A percentile compares a stretch with the other conserved stretches of the same genome.
phyloP scores from a whole-genome alignment of 2,888 invertebrate genomes.

The Amphipoea lucens region DNA sequence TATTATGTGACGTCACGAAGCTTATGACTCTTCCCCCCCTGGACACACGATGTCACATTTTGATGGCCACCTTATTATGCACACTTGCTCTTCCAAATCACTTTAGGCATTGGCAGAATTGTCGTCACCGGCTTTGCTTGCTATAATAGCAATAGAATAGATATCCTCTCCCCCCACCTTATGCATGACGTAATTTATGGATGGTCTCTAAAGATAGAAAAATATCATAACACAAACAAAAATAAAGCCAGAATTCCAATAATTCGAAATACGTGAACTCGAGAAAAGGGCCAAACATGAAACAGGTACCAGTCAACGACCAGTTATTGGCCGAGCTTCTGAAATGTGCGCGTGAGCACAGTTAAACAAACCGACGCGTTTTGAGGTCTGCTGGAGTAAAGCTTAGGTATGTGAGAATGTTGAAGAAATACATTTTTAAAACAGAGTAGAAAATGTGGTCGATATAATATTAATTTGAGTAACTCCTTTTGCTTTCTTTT shows the following conservation, averaged over 20 bases:
- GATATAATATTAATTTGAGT: not conserved
- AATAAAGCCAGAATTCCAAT: slow-evolving; percentile 18
- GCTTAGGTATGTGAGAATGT: slow-evolving; percentile 13
- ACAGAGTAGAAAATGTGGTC: slow-evolving; percentile 13
- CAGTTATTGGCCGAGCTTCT: slow-evolving; percentile 51
- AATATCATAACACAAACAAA: not conserved
- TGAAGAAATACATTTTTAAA: not conserved
- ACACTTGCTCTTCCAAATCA: not conserved
- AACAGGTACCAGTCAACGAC: slow-evolving; percentile 54
- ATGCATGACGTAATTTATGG: not conserved
- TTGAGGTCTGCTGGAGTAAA: slow-evolving; percentile 37
- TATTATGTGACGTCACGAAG: not conserved
- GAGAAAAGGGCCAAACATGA: slow-evolving; percentile 51
- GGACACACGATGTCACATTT: not conserved
- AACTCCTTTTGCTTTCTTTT: slow-evolving; percentile 48
- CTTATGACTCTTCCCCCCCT: no score
- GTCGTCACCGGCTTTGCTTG: not conserved
- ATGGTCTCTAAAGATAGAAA: not conserved
- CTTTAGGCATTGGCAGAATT: not conserved
- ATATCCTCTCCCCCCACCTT: no score
- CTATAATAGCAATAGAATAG: not conserved
- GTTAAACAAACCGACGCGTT: slow-evolving; percentile 63
- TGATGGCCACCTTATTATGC: not conserved
- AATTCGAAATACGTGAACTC: slow-evolving; percentile 27
- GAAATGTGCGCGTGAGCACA: slow-evolving; percentile 50